Base-by-base conservation (phyloP, 2,797 vertebrate species). In the Melanotaenia trifasciata region DNA sequence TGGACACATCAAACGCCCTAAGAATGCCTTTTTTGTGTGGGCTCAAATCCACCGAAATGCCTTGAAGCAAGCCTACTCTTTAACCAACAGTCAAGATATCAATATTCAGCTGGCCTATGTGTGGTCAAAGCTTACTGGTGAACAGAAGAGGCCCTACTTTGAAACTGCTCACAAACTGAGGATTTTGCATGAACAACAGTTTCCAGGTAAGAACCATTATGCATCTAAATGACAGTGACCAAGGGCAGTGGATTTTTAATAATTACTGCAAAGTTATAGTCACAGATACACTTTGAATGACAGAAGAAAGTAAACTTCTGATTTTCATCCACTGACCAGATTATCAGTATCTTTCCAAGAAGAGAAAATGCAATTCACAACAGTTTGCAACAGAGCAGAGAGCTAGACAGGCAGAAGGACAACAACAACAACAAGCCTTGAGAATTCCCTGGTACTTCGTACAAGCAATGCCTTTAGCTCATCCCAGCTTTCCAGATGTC, bases 1-100 rank as follows among this genome's bases (percentile, higher is more conserved):
- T 4, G 95, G 93, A 72, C 87, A 92, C 1, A 92, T 96, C 64
- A 97, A 97, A 90, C 93, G 94, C 58, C 96, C 96, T 0, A 95
- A 96, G 94, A 97, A 97, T 1, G 96, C 96, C 0, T 97, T 95
- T 72, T 93, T 97, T 93, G 92, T 97, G 66, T 96, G 96, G 96
- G 89, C 95, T 50, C 87, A 87, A 64, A 95, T 96, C 78, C 96
- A 96, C 74, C 90, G 95, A 13, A 73, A 90, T 1, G 88, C 89
- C 45, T 67, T 96, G 80, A 92, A 92, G 64, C 95, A 89, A 89
- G 91, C 92, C 62, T 94, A 92, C 83, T 94, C 94, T 0, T 66
- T 74, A 1, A 91, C 89, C 59, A 93, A 58, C 67, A 93, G 91
- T 20, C 79, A 86, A 36, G 91, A 95, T 43, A 94, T 94, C 88